Conservation (phyloP, 2,888 invertebrate genomes). For the Megaustenia siamemsis region DNA sequence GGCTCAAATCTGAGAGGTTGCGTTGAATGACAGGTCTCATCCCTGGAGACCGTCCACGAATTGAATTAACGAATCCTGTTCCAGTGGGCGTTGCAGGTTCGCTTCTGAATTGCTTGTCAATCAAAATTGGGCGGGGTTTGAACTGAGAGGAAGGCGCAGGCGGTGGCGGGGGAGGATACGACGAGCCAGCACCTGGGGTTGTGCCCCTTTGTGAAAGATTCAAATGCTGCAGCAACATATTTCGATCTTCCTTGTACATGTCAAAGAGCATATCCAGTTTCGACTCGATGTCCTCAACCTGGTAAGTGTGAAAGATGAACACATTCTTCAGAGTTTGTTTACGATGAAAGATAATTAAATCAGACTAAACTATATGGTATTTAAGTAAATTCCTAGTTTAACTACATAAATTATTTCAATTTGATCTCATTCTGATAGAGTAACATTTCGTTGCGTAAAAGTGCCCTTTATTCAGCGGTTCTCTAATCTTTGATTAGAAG, state of each 20-base stretch:
- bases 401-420: too few species aligned
- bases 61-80: constrained; percentile 38
- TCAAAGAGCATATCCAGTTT: constrained; percentile 94
- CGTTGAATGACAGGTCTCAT: constrained; percentile 77
- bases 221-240: constrained; percentile 64
- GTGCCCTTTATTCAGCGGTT: too few species aligned
- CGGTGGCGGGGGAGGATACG: constrained; percentile 30
- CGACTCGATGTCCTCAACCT: constrained; percentile 95
- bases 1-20: constrained; percentile 88
- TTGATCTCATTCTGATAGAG: too few species aligned
- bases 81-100: constrained; percentile 87
- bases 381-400: too few species aligned
- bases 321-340: too few species aligned
- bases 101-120: constrained; percentile 86
- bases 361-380: too few species aligned
- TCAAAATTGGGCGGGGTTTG: constrained; percentile 85
- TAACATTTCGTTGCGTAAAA: too few species aligned
- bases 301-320: too few species aligned
- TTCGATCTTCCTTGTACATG: constrained; percentile 92
- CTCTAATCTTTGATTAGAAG: too few species aligned
- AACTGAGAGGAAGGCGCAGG: constrained; percentile 45
- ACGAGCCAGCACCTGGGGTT: background rate
- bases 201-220: constrained; percentile 50
- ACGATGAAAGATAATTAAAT: too few species aligned
- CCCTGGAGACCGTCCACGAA: constrained; percentile 56